Evolutionary conservation across 2,797 vertebrate genomes (phyloP).

Genomic region (Acrocephalus scirpaceus): DNA sequence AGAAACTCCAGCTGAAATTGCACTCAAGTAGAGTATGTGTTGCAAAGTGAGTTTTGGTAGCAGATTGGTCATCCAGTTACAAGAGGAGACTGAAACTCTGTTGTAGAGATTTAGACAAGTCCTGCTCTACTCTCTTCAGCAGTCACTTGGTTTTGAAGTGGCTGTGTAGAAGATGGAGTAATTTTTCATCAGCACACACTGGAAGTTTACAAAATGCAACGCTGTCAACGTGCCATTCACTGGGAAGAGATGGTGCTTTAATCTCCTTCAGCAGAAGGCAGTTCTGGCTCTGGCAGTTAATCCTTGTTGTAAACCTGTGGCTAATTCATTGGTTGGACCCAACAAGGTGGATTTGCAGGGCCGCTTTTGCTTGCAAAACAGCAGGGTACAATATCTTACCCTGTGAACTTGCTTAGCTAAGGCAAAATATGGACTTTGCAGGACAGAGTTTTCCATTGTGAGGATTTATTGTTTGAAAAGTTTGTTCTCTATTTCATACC

Average conservation of each 20-base stretch:
- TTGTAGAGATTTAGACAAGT: not conserved
- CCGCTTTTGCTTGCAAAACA: not conserved
- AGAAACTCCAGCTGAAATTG: not conserved
- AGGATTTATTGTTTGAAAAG: not conserved
- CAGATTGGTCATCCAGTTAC: not conserved
- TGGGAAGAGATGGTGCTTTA: not conserved
- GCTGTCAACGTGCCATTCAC: slow-evolving; percentile 11
- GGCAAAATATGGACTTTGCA: not conserved
- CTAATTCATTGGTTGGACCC: not conserved
- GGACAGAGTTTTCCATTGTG: not conserved
- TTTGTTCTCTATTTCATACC: not conserved
- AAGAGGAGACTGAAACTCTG: not conserved
- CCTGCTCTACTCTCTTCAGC: not conserved
- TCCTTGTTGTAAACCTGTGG: not conserved
- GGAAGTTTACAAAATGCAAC: not conserved
- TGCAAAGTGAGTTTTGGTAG: not conserved
- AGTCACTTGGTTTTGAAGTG: not conserved
- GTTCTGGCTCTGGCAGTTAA: not conserved
- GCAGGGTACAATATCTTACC: not conserved
- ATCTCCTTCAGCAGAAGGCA: slow-evolving; percentile 1
- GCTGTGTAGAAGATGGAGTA: not conserved
- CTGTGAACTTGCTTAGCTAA: slow-evolving; percentile 8
- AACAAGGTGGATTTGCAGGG: not conserved
- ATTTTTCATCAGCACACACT: not conserved
- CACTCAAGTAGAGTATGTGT: not conserved